phyloP scores from a whole-genome alignment of 2,888 invertebrate species.

The Aphodius sticticus region DNA sequence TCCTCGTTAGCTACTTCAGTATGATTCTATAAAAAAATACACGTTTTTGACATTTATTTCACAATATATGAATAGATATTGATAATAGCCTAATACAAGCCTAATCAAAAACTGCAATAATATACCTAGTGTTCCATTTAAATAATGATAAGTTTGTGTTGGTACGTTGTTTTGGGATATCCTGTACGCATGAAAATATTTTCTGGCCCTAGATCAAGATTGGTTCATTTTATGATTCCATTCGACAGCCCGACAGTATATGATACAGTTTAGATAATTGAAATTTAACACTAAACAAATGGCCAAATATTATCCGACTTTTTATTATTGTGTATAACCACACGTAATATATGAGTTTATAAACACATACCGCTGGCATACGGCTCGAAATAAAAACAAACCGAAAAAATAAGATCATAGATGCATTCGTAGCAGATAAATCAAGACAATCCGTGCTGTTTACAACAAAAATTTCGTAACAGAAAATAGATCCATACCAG shows the following conservation, averaged over 20 bases:
- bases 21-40: no score
- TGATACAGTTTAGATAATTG: neutral
- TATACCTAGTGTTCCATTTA: no score
- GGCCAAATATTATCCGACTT: neutral
- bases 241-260: neutral
- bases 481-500: neutral
- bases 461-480: slow-evolving; percentile 4
- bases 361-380: neutral
- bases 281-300: neutral
- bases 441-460: slow-evolving; percentile 4
- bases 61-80: no score
- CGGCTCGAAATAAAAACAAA: neutral
- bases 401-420: neutral
- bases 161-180: no score
- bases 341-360: neutral
- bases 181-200: no score
- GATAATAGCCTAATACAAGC: no score
- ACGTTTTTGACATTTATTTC: no score
- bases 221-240: neutral
- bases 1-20: no score
- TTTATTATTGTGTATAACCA: neutral
- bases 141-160: no score
- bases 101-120: no score
- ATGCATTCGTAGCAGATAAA: neutral
- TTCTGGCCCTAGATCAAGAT: no score